Percentiles rank a stretch among this genome's conserved stretches.
Evolutionary conservation across 35 echinoderm and acorn worm genomes (phyloP).

Genomic region (Nesometra sesokonis): DNA sequence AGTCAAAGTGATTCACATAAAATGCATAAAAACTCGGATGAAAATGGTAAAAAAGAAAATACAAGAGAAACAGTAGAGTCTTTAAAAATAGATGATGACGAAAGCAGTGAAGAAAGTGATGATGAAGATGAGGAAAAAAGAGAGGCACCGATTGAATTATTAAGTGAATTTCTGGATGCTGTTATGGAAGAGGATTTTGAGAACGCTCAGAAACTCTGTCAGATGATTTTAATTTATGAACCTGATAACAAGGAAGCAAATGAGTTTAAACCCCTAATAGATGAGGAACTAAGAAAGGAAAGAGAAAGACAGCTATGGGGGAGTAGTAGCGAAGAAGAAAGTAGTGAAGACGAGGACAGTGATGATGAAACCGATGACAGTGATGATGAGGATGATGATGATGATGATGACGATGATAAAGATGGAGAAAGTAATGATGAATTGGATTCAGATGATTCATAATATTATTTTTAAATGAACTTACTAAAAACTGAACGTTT

Average conservation of each 20-base stretch:
- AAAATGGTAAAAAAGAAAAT: too few species aligned
- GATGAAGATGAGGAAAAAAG: not conserved
- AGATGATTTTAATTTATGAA: not conserved
- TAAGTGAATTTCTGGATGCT: not conserved
- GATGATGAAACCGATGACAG: not conserved
- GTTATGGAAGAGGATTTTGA: not conserved
- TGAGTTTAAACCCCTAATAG: not conserved
- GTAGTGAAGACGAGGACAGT: not conserved
- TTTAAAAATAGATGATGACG: not conserved
- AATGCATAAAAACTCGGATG: too few species aligned
- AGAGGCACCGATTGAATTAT: not conserved
- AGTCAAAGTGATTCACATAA: not conserved
- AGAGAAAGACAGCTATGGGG: not conserved
- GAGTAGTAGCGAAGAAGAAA: not conserved
- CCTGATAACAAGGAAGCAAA: not conserved
- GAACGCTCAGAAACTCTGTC: not conserved
- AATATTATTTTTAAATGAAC: too few species aligned
- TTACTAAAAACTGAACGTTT: too few species aligned
- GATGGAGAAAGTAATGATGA: not conserved
- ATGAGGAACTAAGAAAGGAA: not conserved
- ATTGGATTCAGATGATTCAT: too few species aligned
- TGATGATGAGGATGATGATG: not conserved
- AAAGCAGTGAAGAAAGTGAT: not conserved
- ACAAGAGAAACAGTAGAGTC: not conserved
- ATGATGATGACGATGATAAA: not conserved